Percentiles rank a stretch among this genome's conserved stretches.
Conservation (phyloP, 2,888 invertebrate species). For the Hirudinaria manillensis region DNA sequence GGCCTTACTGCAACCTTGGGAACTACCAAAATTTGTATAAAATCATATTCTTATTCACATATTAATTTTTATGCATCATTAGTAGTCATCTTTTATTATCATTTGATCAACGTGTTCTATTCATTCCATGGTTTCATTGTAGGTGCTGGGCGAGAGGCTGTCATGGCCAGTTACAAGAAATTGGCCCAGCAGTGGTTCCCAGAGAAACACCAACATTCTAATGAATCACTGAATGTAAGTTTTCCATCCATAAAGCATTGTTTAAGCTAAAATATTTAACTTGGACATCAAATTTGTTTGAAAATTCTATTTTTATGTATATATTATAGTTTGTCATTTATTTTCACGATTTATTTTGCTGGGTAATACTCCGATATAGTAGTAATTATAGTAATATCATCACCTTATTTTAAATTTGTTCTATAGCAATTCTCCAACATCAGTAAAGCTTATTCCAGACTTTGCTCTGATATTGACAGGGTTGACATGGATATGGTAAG, state of each 20-base stretch:
- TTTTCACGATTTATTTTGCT: too few species aligned
- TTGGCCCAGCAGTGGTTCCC: constrained; percentile 53
- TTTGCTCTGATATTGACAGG: constrained; percentile 43
- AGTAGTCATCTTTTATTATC: too few species aligned
- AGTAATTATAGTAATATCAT: neutral
- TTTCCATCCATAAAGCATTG: neutral
- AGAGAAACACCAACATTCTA: constrained; percentile 48
- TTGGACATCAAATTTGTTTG: too few species aligned
- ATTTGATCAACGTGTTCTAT: too few species aligned
- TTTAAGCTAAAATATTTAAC: neutral
- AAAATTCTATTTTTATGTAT: too few species aligned
- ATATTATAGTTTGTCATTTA: too few species aligned
- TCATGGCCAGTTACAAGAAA: constrained; percentile 50
- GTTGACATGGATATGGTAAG: constrained; percentile 45
- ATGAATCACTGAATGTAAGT: constrained; percentile 46
- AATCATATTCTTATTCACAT: too few species aligned
- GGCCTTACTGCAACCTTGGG: too few species aligned
- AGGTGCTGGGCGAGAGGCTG: constrained; percentile 50
- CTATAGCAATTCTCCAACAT: constrained; percentile 49
- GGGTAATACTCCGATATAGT: neutral
- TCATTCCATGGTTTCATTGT: too few species aligned
- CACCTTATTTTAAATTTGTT: constrained; percentile 22
- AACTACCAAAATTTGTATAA: too few species aligned
- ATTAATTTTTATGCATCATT: too few species aligned
- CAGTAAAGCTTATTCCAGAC: constrained; percentile 47